Conservation (phyloP, 2,113 vertebrate species). For the Vulpes ferrilata region DNA sequence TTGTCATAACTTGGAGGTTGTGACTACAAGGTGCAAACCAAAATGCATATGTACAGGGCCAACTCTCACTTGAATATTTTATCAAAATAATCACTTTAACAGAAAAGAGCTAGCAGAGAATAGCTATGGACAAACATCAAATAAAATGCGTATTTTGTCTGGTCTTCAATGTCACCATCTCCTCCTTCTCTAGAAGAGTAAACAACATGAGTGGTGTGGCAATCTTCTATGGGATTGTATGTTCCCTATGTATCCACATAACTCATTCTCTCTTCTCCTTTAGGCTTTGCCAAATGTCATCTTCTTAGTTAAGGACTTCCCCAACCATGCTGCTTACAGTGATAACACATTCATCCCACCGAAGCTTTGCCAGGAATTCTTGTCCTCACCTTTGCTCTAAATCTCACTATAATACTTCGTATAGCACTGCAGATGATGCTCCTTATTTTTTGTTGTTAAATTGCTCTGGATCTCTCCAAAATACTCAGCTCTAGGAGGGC, state of each 20-base stretch:
- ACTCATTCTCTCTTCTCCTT: not conserved
- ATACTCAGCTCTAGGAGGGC: not conserved
- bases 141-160: not conserved
- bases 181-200: not conserved
- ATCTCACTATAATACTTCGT: not conserved
- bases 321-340: not conserved
- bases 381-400: not conserved
- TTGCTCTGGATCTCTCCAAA: not conserved
- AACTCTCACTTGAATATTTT: not conserved
- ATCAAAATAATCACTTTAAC: not conserved
- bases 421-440: not conserved
- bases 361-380: not conserved
- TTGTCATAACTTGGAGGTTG: not conserved
- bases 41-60: not conserved
- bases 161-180: not conserved
- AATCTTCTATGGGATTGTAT: not conserved
- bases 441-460: conserved; percentile 23
- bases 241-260: not conserved
- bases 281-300: not conserved
- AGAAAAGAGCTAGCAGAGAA: conserved; percentile 2
- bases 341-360: not conserved
- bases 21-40: not conserved
- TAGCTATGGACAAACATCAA: not conserved
- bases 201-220: not conserved
- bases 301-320: not conserved